These are phyloP conservation scores for Rhipidura dahli DNA, from an alignment of 2,113 vertebrate genomes.

Conservation along the genomic window DNA sequence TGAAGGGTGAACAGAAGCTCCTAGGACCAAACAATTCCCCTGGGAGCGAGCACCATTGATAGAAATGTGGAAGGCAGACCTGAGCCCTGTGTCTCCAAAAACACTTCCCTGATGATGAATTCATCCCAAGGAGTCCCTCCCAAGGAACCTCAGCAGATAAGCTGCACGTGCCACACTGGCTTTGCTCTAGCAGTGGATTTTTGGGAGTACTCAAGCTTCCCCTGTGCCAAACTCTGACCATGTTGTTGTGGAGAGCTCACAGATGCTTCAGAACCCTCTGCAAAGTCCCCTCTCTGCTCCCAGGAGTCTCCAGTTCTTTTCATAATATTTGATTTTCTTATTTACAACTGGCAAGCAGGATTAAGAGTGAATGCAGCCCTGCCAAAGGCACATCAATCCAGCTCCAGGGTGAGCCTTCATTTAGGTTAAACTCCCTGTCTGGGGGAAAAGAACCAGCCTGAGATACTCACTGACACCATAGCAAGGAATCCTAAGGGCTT, in stretches of 20 bases:
- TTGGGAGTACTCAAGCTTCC: background rate
- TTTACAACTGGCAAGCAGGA: background rate
- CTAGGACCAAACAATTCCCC: background rate
- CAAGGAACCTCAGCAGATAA: background rate
- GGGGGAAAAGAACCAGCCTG: background rate
- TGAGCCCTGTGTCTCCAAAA: background rate
- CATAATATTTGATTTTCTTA: background rate
- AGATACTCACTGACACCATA: background rate
- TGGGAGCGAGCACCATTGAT: background rate
- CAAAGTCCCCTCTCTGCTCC: background rate
- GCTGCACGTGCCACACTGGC: background rate
- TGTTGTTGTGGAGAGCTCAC: background rate
- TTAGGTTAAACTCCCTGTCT: background rate
- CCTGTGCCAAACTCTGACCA: background rate
- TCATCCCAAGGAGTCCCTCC: background rate
- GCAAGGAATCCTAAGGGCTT: background rate
- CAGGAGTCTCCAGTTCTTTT: background rate
- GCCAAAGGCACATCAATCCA: background rate
- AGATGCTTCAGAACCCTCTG: background rate
- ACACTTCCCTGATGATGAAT: background rate
- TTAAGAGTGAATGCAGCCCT: background rate
- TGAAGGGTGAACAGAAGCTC: background rate
- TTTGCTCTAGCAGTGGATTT: background rate
- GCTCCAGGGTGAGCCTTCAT: background rate
- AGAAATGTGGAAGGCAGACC: background rate